Evolutionary conservation across 2,888 invertebrate genomes (phyloP).

Genomic region (Halocaridina rubra): DNA sequence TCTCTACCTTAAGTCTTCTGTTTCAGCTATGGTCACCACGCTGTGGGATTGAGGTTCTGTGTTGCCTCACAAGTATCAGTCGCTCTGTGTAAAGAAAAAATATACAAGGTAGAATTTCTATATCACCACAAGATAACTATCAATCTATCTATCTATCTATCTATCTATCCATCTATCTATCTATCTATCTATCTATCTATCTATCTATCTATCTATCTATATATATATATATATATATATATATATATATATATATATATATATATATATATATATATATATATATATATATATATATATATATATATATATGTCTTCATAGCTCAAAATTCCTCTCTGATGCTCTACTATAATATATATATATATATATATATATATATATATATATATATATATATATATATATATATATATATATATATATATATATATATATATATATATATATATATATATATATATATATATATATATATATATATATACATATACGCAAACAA

Average conservation of each 20-base stretch:
- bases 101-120: too few species aligned
- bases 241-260: not conserved
- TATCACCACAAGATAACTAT: too few species aligned
- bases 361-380: not conserved
- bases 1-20: too few species aligned
- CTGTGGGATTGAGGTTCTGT: too few species aligned
- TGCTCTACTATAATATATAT: too few species aligned
- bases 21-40: too few species aligned
- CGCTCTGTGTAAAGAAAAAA: too few species aligned
- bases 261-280: not conserved
- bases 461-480: slow-evolving; percentile 15
- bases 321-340: too few species aligned
- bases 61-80: too few species aligned
- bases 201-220: not conserved
- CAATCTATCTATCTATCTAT: too few species aligned
- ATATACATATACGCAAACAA: slow-evolving; percentile 1
- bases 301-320: not conserved
- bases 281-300: not conserved
- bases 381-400: not conserved
- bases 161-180: too few species aligned
- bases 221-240: not conserved
- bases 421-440: not conserved
- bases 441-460: slow-evolving; percentile 7
- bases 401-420: not conserved
- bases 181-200: not conserved